A percentile compares a stretch with the other conserved stretches of the same genome.
These are phyloP conservation scores for Oceanodroma leucorhoa DNA, from an alignment of 2,797 vertebrate genomes.

Conservation along the genomic window DNA sequence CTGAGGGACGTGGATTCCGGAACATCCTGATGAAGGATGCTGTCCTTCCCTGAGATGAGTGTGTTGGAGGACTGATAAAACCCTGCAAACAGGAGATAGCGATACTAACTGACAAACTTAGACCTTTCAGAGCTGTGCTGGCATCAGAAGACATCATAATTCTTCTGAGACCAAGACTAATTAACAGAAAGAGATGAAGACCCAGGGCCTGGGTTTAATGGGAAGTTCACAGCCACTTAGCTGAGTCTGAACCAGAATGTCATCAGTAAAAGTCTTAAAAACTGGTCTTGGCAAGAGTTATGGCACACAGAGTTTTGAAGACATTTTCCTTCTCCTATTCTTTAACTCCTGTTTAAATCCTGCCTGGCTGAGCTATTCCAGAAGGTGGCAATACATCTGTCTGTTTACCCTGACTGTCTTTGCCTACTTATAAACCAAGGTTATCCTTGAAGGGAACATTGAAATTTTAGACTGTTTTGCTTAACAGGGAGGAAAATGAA, in stretches of 20 bases:
- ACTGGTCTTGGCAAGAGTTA: neutral
- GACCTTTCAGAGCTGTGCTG: conserved; percentile 49
- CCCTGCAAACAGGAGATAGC: conserved; percentile 53
- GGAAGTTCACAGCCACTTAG: conserved; percentile 34
- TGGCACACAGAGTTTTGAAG: neutral
- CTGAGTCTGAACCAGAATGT: conserved; percentile 30
- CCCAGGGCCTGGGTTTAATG: conserved; percentile 35
- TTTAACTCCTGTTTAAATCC: neutral
- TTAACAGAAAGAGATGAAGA: conserved; percentile 58
- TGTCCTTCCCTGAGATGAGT: conserved; percentile 38
- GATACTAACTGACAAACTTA: conserved; percentile 55
- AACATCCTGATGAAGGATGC: conserved; percentile 50
- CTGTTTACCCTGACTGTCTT: neutral
- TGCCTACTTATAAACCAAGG: neutral
- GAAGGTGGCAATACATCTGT: neutral
- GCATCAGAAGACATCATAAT: conserved; percentile 54
- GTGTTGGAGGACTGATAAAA: conserved; percentile 54
- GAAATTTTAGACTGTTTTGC: neutral
- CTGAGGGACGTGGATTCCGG: conserved; percentile 16
- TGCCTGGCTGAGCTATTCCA: neutral
- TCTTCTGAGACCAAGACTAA: conserved; percentile 57
- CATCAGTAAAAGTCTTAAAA: conserved; percentile 32
- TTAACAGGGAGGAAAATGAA: neutral
- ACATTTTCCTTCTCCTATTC: neutral
- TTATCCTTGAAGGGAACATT: neutral